Conservation (phyloP, 1,140 invertebrate genomes). For the Tetramorium simillimum region DNA sequence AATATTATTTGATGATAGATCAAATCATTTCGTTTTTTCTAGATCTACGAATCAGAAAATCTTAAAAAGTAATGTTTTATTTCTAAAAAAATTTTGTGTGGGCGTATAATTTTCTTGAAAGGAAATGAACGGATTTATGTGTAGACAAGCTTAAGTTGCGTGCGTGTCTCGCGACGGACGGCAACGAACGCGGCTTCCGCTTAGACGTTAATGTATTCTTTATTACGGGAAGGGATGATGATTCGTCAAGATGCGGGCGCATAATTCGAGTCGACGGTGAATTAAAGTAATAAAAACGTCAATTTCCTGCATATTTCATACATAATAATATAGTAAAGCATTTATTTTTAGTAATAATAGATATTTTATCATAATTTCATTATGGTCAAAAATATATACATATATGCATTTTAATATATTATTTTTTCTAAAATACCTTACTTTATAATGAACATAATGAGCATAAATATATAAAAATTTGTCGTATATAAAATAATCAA, state of each 20-base stretch:
- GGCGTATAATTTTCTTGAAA: neutral
- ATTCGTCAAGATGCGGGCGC: conserved; percentile 35
- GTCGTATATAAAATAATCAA: neutral
- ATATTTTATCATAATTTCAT: too few relatives aligned
- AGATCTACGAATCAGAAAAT: neutral
- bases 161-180: neutral
- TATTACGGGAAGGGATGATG: conserved; percentile 29
- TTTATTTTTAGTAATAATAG: too few relatives aligned
- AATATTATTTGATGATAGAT: neutral
- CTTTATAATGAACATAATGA: neutral
- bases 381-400: neutral
- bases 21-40: neutral
- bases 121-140: neutral
- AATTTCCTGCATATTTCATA: neutral
- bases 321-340: too few relatives aligned
- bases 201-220: conserved; percentile 46
- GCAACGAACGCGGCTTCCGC: conserved; percentile 46
- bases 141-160: neutral
- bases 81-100: neutral
- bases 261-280: neutral
- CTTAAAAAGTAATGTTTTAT: neutral
- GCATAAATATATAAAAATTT: neutral
- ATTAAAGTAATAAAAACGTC: neutral
- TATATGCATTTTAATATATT: neutral
- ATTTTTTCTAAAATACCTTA: neutral